Percentiles rank a stretch among this genome's conserved stretches.
Conservation (phyloP, 2,113 vertebrate species). For the Oryzias curvinotus region DNA sequence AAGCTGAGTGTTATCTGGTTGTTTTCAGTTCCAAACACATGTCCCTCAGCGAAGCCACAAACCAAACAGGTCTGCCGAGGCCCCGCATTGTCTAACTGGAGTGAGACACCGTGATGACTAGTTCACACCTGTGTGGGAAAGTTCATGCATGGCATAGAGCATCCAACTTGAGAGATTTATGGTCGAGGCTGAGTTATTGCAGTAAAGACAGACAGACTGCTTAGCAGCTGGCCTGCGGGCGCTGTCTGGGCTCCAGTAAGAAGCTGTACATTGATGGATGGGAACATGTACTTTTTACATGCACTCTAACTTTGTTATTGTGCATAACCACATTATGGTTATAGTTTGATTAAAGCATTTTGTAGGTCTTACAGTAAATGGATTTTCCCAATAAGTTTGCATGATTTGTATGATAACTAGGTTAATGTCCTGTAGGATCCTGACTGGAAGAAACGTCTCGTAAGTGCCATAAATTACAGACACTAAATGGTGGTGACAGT, state of each 20-base stretch:
- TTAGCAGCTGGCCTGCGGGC: slow-evolving; percentile 37
- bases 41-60: slow-evolving; percentile 45
- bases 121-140: slow-evolving; percentile 67
- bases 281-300: slow-evolving; percentile 27
- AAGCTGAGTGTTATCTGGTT: slow-evolving; percentile 37
- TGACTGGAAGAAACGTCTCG: slow-evolving; percentile 34
- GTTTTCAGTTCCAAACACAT: slow-evolving; percentile 48
- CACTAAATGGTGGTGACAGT: slow-evolving; percentile 4
- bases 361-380: slow-evolving; percentile 36
- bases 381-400: slow-evolving; percentile 41
- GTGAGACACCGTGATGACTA: slow-evolving; percentile 60
- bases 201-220: slow-evolving; percentile 44
- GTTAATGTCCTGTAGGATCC: slow-evolving; percentile 32
- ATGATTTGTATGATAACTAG: slow-evolving; percentile 50
- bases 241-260: slow-evolving; percentile 8
- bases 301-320: slow-evolving; percentile 36
- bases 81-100: slow-evolving; percentile 57
- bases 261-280: slow-evolving; percentile 15
- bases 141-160: slow-evolving; percentile 45
- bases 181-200: slow-evolving; percentile 43
- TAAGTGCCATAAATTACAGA: slow-evolving; percentile 27
- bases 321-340: slow-evolving; percentile 44
- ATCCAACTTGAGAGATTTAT: slow-evolving; percentile 58
- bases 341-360: slow-evolving; percentile 51
- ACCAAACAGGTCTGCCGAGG: slow-evolving; percentile 66